phyloP scores from a whole-genome alignment of 2,888 invertebrate genomes.

The Falcaria lacertinaria region DNA sequence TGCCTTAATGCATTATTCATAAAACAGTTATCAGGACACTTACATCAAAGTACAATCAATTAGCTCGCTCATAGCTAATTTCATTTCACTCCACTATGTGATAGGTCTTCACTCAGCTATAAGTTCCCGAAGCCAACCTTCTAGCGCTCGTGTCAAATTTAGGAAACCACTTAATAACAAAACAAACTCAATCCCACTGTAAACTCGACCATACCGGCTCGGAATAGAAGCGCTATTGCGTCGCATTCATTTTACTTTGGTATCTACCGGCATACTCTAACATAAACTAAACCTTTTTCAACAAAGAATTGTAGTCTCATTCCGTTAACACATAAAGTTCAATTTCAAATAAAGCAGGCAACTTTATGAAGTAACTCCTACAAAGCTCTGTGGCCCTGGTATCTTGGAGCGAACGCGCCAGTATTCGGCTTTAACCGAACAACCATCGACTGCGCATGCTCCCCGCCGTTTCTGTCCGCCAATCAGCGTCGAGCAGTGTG shows the following conservation, averaged over 20 bases:
- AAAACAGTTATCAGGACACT: slow-evolving; percentile 5
- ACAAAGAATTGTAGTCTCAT: slow-evolving; percentile 28
- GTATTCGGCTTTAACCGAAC: slow-evolving; percentile 72
- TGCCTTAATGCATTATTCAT: not conserved
- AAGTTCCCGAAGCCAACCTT: slow-evolving; percentile 48
- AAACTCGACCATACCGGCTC: slow-evolving; percentile 17
- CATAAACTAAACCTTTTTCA: slow-evolving; percentile 31
- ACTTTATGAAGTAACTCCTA: slow-evolving; percentile 58
- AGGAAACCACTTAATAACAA: slow-evolving; percentile 61
- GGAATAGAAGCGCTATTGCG: slow-evolving; percentile 36
- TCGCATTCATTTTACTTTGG: slow-evolving; percentile 34
- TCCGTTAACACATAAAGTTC: slow-evolving; percentile 11
- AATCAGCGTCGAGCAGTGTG: slow-evolving; percentile 60
- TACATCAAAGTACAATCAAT: slow-evolving; percentile 10
- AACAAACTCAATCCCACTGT: slow-evolving; percentile 15
- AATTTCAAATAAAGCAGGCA: slow-evolving; percentile 18
- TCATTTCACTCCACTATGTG: slow-evolving; percentile 20
- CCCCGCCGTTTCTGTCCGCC: slow-evolving; percentile 64
- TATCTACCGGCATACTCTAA: slow-evolving; percentile 61
- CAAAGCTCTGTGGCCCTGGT: slow-evolving; percentile 73
- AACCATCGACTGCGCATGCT: slow-evolving; percentile 70
- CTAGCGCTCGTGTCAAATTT: slow-evolving; percentile 64
- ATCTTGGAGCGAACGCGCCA: slow-evolving; percentile 75
- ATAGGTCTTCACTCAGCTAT: slow-evolving; percentile 29
- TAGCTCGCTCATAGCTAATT: slow-evolving; percentile 17